Evolutionary conservation across 2,797 vertebrate genomes (phyloP).

Genomic region (Triplophysa yarkandensis): DNA sequence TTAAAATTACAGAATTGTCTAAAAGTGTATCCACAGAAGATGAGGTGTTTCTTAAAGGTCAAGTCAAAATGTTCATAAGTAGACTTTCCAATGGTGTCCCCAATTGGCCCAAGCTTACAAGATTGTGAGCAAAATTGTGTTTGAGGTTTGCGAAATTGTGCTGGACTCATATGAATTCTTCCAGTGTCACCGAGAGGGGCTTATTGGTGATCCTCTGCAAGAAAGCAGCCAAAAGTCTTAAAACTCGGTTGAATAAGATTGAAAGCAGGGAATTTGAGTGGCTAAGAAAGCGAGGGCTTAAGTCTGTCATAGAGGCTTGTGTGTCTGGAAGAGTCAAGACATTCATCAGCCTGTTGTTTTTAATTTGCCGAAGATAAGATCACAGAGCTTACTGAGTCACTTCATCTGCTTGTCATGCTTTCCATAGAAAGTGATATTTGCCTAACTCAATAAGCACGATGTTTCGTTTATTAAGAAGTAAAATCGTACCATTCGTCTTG

Average conservation of each 20-base stretch:
- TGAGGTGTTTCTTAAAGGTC: neutral
- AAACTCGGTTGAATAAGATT: constrained; percentile 21
- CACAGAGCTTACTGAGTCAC: constrained; percentile 6
- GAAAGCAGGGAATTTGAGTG: constrained; percentile 36
- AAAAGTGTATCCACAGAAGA: neutral
- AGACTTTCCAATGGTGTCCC: neutral
- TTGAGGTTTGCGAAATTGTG: constrained; percentile 41
- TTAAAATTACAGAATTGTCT: too few species aligned
- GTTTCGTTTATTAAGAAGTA: neutral
- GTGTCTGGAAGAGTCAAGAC: constrained; percentile 14
- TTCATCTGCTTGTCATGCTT: constrained; percentile 13
- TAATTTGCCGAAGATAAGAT: constrained; percentile 44
- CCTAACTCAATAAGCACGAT: constrained; percentile 15
- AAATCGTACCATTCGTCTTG: constrained; percentile 22
- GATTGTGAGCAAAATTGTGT: constrained; percentile 1
- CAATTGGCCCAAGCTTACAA: neutral
- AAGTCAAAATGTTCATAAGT: neutral
- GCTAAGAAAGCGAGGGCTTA: constrained; percentile 27
- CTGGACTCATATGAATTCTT: constrained; percentile 29
- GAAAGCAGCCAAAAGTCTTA: constrained; percentile 24
- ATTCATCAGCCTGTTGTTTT: constrained; percentile 42
- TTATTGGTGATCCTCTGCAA: constrained; percentile 23
- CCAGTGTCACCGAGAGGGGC: constrained; percentile 30
- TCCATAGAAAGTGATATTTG: constrained; percentile 11
- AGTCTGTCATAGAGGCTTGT: neutral